Evolutionary conservation across 2,888 invertebrate genomes (phyloP).

Genomic region (Mycalesis mineus): DNA sequence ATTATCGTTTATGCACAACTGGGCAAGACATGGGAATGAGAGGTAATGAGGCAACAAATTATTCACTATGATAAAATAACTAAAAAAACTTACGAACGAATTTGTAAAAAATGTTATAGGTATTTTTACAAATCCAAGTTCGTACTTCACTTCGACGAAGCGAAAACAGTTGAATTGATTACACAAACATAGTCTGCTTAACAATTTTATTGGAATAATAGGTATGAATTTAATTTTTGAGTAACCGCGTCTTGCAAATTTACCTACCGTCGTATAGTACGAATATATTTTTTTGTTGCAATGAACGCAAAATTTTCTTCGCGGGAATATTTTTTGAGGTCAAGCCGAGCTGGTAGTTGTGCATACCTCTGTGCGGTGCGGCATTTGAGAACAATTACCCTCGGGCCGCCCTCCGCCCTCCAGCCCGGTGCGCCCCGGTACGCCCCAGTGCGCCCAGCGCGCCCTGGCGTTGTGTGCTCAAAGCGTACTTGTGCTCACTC

Average conservation of each 20-base stretch:
- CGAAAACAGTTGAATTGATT: no score
- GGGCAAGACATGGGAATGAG: no score
- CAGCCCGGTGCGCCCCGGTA: neutral
- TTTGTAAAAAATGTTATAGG: no score
- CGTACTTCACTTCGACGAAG: no score
- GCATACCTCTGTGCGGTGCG: neutral
- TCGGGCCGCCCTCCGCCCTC: neutral
- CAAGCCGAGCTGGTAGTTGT: neutral
- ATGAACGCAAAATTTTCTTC: neutral
- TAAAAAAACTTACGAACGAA: no score
- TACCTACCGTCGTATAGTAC: neutral
- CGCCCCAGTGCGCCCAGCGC: neutral
- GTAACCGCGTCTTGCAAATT: neutral
- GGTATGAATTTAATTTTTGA: neutral
- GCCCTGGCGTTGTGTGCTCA: neutral
- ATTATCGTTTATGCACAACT: no score
- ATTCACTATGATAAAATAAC: no score
- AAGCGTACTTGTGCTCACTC: neutral
- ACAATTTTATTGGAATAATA: no score
- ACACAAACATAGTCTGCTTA: no score
- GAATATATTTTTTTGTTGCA: neutral
- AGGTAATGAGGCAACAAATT: no score
- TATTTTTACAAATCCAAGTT: no score
- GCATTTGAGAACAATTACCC: slow-evolving; percentile 3
- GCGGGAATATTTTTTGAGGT: slow-evolving; percentile 1